Percentiles rank a stretch among this genome's conserved stretches.
Conservation (phyloP, 2,888 invertebrate genomes). For the Platycheirus albimanus region DNA sequence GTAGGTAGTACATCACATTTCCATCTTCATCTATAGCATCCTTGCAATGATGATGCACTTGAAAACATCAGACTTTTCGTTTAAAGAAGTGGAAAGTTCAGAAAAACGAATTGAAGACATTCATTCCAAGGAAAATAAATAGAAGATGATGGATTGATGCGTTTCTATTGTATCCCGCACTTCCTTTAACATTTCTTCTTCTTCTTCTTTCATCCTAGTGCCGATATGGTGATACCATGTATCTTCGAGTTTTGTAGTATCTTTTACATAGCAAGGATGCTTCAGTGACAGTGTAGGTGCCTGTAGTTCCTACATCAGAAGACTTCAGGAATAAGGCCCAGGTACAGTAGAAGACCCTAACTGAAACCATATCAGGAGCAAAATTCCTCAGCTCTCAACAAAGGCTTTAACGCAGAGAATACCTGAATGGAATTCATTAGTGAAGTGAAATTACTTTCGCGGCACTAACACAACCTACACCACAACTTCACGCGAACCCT, state of each 20-base stretch:
- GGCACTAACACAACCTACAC: slow-evolving; percentile 36
- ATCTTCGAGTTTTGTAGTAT: slow-evolving; percentile 20
- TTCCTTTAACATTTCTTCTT: neutral
- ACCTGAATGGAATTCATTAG: slow-evolving; percentile 72
- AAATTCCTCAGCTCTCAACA: slow-evolving; percentile 36
- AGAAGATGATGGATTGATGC: slow-evolving; percentile 54
- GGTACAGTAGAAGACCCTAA: neutral
- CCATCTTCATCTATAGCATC: neutral
- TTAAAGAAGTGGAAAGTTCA: slow-evolving; percentile 22
- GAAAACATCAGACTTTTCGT: slow-evolving; percentile 11
- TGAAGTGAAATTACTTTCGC: slow-evolving; percentile 63
- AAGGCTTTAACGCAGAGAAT: slow-evolving; percentile 57
- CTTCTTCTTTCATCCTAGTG: neutral
- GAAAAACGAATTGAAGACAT: slow-evolving; percentile 6
- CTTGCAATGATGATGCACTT: neutral
- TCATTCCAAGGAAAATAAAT: slow-evolving; percentile 24
- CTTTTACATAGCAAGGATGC: neutral
- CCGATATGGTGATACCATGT: neutral
- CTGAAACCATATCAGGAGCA: neutral
- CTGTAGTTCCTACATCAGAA: neutral
- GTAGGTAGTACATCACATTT: no score
- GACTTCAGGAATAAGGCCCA: no score
- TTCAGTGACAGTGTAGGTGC: neutral
- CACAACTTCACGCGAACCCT: neutral
- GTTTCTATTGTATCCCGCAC: slow-evolving; percentile 23